phyloP scores from a whole-genome alignment of 2,113 vertebrate genomes.

The Melospiza georgiana region DNA sequence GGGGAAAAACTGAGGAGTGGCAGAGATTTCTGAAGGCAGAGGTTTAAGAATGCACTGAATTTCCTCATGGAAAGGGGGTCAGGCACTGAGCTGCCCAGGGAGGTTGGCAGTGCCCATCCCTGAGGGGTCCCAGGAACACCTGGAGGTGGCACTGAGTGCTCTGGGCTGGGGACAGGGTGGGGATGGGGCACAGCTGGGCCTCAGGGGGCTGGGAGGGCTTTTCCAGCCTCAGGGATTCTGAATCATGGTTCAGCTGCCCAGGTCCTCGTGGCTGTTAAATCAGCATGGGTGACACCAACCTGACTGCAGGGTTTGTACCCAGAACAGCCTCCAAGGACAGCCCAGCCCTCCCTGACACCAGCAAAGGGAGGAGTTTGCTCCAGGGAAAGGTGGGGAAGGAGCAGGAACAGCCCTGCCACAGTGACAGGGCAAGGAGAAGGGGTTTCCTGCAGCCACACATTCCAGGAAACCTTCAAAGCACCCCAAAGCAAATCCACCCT shows the following conservation, averaged over 20 bases:
- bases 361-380: background rate
- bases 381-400: background rate
- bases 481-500: background rate
- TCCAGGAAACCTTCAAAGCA: background rate
- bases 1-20: background rate
- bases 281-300: background rate
- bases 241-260: background rate
- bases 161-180: background rate
- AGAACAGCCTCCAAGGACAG: background rate
- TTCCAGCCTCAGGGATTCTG: background rate
- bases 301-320: accelerated
- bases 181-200: accelerated
- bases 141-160: background rate
- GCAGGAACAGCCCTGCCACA: background rate
- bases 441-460: background rate
- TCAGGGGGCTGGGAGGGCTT: background rate
- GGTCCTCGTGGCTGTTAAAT: accelerated
- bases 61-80: background rate
- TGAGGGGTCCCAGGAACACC: background rate
- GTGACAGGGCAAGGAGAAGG: background rate
- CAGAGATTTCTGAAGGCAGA: background rate
- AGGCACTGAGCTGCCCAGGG: background rate
- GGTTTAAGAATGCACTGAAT: background rate
- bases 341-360: background rate
- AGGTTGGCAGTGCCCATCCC: background rate